Evolutionary conservation across 2,888 invertebrate genomes (phyloP), one percentile per base, ranked within the genome.

Genomic region (Drosophila monieri): DNA sequence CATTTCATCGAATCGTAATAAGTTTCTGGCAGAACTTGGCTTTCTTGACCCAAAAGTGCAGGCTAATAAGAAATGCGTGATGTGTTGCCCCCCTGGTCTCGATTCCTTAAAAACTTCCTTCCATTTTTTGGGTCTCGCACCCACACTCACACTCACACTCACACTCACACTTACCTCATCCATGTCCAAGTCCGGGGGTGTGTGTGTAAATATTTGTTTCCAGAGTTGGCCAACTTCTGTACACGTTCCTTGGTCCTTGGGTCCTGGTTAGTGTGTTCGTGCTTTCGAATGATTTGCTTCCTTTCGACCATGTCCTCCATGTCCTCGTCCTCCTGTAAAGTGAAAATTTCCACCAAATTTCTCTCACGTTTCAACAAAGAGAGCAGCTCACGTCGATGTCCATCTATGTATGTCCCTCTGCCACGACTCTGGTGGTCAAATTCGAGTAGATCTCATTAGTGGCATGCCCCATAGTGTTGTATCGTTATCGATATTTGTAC

Each of bases 21-120:
- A 85, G 79, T 79, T 68, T 81, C 49, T 44, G 65, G 27, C 3
- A 67, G 21, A 23, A 60, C 70, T 46, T 58, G 71, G 67, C 71
- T 81, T 73, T 30, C 70, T 78, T 35, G 35, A 35, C 65, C 64
- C 49, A 75, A 77, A 35, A 35, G 66, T 73, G 76, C 77, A 62
- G 71, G 85, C 80, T 80, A 78, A 81, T 81, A 84, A 78, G 78
- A 80, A 86, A 81, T 81, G 87, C 87, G 87, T 86, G 70, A 74
- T 78, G 80, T 84, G 81, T 80, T 80, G 64, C 30, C 47, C 39
- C 73, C 44, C 57, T 54, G 53, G 35, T 35, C 35, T 35, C 6
- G 35, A 35, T n/a, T 35, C 35, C 35, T 35, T 35, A 12, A 35
- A 35, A 35, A 35, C 35, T 35, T 35, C 32, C 35, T n/a, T n/a